Percentiles rank a stretch among this genome's conserved stretches.
Evolutionary conservation across 2,113 vertebrate species (phyloP).

Genomic region (Danio rerio): GRCz12tu NC_133197.1:807001-807500

Average conservation of each 20-base stretch:
- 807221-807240: constrained; percentile 77
- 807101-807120: too few relatives aligned
- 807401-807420: too few relatives aligned
- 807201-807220: constrained; percentile 72
- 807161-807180: constrained; percentile 75
- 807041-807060: too few relatives aligned
- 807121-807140: too few relatives aligned
- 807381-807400: constrained; percentile 70
- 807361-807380: constrained; percentile 79
- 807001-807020: too few relatives aligned
- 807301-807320: constrained; percentile 73
- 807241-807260: constrained; percentile 77
- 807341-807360: constrained; percentile 76
- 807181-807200: constrained; percentile 69
- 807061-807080: too few relatives aligned
- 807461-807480: too few relatives aligned
- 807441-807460: too few relatives aligned
- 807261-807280: constrained; percentile 78
- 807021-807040: too few relatives aligned
- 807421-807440: too few relatives aligned
- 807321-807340: constrained; percentile 67
- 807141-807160: constrained; percentile 23
- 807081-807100: too few relatives aligned
- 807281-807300: constrained; percentile 75
- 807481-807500: too few relatives aligned